A percentile compares a stretch with the other conserved stretches of the same genome.
phyloP scores from a whole-genome alignment of 2,113 vertebrate genomes.

The Nematolebias whitei region DNA sequence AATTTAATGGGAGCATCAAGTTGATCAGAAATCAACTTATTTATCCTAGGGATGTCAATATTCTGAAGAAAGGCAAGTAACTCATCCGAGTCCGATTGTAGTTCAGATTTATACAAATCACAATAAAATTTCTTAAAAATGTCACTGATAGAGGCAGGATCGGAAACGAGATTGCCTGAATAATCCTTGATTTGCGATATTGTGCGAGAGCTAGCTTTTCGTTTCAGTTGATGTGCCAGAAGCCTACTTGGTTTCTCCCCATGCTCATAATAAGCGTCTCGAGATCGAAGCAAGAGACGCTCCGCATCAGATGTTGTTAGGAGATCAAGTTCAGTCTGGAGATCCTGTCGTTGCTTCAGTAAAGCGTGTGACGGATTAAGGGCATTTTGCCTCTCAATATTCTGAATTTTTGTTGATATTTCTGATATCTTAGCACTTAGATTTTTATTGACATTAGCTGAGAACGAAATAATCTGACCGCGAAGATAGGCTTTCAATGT shows the following conservation, averaged over 20 bases:
- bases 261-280: not conserved
- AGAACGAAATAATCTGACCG: too few species aligned
- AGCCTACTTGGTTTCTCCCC: not conserved
- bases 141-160: not conserved
- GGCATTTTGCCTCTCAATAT: too few species aligned
- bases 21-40: not conserved
- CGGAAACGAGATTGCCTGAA: not conserved
- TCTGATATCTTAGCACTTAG: too few species aligned
- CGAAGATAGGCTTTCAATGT: too few species aligned
- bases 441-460: too few species aligned
- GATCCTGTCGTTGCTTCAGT: too few species aligned
- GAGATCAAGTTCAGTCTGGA: too few species aligned
- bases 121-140: not conserved
- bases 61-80: not conserved
- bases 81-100: not conserved
- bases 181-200: not conserved
- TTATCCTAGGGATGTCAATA: not conserved
- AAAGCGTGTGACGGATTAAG: too few species aligned
- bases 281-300: not conserved
- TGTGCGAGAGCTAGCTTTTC: not conserved
- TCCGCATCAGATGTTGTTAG: not conserved
- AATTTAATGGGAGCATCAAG: not conserved
- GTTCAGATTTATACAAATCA: not conserved
- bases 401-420: too few species aligned
- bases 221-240: constrained; percentile 2